Evolutionary conservation across 2,888 invertebrate genomes (phyloP), one percentile per base, ranked within the genome.

Genomic region (Coremacera marginata): DNA sequence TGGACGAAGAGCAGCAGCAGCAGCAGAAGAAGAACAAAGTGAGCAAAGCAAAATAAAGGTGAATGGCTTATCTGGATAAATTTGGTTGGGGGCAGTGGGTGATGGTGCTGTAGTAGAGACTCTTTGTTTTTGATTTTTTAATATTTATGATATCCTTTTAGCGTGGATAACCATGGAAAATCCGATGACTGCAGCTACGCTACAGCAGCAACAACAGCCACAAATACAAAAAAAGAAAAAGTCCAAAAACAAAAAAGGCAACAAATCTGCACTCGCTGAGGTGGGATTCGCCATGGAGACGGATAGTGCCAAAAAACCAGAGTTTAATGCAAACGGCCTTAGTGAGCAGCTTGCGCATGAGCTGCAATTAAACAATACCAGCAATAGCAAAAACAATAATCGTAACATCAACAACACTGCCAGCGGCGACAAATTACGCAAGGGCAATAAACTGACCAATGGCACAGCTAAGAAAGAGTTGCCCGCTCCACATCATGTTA

Each of bases 81-180:
- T 3, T 19, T 37, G 49, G 19, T 51, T 7, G 7, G 27, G 22
- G 27, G 44, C 9, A 44, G 51, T 22, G 44, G n/a, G 14, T 37
- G 3, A 31, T 65, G n/a, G 14, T 4, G 44, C 44, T 44, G 11
- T 14, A 44, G 7, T 0, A 14, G n/a, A 31, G 22, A 67, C 11
- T n/a, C 37, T 67, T 67, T 34, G 37, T 16, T 34, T 49, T 51
- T n/a, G 19, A 71, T 27, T 14, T 37, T 31, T 14, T 34, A 34
- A 55, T 70, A 34, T 52, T 51, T 27, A 25, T 51, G 31, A 19
- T 27, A 19, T 57, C 19, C 22, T 57, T 51, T 65, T 44, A 22
- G 25, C 67, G 67, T 62, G 22, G 62, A 67, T 44, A 75, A 80
- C 70, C 79, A 84, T 84, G 84, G 83, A 82, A 77, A 84, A 84